Conservation (phyloP, 1,140 invertebrate species). For the Ceratoteleas bidentatus region DNA sequence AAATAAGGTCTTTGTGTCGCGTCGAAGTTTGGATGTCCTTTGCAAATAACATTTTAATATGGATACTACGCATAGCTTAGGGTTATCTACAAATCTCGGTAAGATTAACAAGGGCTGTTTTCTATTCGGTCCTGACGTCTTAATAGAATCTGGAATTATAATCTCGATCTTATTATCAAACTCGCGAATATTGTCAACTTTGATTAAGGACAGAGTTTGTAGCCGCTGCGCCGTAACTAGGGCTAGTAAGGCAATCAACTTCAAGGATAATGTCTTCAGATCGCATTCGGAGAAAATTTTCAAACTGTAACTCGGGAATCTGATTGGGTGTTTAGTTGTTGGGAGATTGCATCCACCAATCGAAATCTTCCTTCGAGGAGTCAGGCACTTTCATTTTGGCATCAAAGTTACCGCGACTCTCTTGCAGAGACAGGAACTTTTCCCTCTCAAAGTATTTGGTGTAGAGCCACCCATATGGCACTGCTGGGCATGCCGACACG, state of each 20-base stretch:
- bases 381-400: slow-evolving; percentile 10
- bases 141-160: neutral
- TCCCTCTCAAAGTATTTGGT: neutral
- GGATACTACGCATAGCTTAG: neutral
- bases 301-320: neutral
- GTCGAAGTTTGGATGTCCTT: neutral
- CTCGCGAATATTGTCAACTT: neutral
- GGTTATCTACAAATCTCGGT: neutral
- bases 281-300: neutral
- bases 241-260: slow-evolving; percentile 7
- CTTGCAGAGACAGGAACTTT: slow-evolving; percentile 29
- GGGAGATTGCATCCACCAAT: slow-evolving; percentile 65
- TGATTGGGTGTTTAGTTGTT: neutral
- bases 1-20: too few species aligned
- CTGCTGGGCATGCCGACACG: neutral
- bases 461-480: neutral
- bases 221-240: slow-evolving; percentile 11
- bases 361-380: slow-evolving; percentile 38
- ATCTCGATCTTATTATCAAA: neutral
- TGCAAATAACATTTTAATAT: slow-evolving; percentile 9
- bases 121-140: slow-evolving; percentile 4
- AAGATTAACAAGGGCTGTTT: slow-evolving; percentile 1
- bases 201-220: slow-evolving; percentile 11
- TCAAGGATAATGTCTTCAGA: neutral
- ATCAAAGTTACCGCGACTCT: slow-evolving; percentile 38